Evolutionary conservation across 2,888 invertebrate genomes (phyloP).

Genomic region (Sinodicranocentrus sp.): DNA sequence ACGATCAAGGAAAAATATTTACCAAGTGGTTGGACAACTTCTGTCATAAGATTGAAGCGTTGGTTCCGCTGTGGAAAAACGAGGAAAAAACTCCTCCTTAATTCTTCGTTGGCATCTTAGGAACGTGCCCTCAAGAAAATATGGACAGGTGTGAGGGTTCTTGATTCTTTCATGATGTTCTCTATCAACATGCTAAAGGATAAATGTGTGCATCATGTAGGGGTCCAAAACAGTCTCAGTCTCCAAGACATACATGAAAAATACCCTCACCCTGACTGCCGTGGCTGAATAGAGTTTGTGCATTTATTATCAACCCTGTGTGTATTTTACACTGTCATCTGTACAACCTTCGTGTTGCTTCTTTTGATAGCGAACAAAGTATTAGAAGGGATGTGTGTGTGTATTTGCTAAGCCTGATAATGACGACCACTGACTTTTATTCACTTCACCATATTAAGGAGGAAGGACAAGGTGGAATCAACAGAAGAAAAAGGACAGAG

Average conservation of each 20-base stretch:
- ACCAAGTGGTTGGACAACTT: conserved; percentile 69
- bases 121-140: conserved; percentile 75
- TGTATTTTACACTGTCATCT: too few species aligned
- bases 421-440: too few species aligned
- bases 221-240: conserved; percentile 16
- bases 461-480: background rate
- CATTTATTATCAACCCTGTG: too few species aligned
- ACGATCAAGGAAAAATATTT: conserved; percentile 54
- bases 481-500: background rate
- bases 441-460: background rate
- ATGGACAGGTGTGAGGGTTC: conserved; percentile 71
- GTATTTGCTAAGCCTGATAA: too few species aligned
- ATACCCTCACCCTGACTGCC: too few species aligned
- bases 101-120: conserved; percentile 73
- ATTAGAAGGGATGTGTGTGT: too few species aligned
- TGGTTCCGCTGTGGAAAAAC: conserved; percentile 50
- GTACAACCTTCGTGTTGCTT: too few species aligned
- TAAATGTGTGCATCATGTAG: background rate
- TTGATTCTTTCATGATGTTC: conserved; percentile 1
- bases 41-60: conserved; percentile 49
- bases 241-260: too few species aligned
- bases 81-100: conserved; percentile 69
- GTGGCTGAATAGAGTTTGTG: too few species aligned
- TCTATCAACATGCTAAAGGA: background rate
- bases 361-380: too few species aligned